Evolutionary conservation across 2,888 invertebrate species (phyloP).

Genomic region (Vanessa cardui): DNA sequence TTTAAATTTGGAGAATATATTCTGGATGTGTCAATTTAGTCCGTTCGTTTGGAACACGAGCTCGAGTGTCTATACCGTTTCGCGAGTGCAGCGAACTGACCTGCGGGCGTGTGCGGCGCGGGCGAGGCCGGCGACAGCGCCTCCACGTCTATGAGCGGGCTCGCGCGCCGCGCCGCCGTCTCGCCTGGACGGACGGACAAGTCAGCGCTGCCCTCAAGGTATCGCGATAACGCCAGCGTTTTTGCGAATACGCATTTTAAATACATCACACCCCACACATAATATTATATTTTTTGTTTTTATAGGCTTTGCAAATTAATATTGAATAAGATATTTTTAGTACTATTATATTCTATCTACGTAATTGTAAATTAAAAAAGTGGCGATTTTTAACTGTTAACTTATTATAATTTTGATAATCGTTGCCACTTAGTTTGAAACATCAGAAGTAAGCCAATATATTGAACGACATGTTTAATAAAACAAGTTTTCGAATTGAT

Average conservation of each 20-base stretch:
- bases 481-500: conserved; percentile 20
- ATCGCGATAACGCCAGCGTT: conserved; percentile 49
- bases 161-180: conserved; percentile 84
- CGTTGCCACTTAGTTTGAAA: background rate
- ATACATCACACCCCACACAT: conserved; percentile 32
- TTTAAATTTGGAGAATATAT: background rate
- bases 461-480: background rate
- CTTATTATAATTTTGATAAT: background rate
- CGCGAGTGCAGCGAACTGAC: conserved; percentile 79
- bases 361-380: conserved; percentile 10
- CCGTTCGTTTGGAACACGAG: conserved; percentile 2
- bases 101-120: conserved; percentile 75
- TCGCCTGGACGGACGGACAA: conserved; percentile 80
- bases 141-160: conserved; percentile 87
- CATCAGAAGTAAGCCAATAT: background rate
- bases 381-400: background rate
- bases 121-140: conserved; percentile 83
- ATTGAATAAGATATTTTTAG: conserved; percentile 2
- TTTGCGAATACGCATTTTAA: conserved; percentile 26
- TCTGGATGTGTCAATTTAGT: conserved; percentile 1
- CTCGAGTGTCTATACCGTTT: conserved; percentile 70
- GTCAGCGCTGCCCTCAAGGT: conserved; percentile 46
- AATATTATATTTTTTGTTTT: conserved; percentile 17
- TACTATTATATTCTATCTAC: conserved; percentile 2
- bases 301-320: background rate